Evolutionary conservation across 2,797 vertebrate genomes (phyloP), one percentile per base, ranked within the genome.

Genomic region (Limnodromus scolopaceus): DNA sequence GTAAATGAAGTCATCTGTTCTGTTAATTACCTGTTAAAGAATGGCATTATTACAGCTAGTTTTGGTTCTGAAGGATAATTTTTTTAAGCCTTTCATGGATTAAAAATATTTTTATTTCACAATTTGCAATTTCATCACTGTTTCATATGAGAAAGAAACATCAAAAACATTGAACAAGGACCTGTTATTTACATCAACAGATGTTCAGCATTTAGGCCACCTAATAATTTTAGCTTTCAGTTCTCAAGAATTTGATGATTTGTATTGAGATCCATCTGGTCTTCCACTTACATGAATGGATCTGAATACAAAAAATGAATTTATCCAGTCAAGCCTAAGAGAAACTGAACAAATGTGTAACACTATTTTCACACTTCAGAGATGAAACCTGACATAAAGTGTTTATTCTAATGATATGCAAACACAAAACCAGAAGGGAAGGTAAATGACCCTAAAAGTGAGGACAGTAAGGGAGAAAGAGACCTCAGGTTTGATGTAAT

Each of bases 131-230:
- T 98, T 97, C 72, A 95, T 89, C 93, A 96, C 43, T 69, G 63
- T 84, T 97, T 97, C 89, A 78, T 90, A 90, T 81, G 88, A 89
- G 81, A 98, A 97, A 70, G 77, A 96, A 96, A 95, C 4, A 63
- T 95, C 87, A 96, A 94, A 96, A 97, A 92, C 77, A 84, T 88
- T 94, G 86, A 92, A 95, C 46, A 61, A 94, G 87, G 86, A 96
- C 95, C 71, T 96, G 89, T 84, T 97, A 96, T 97, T 98, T 97
- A 96, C 93, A 97, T 96, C 91, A 98, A 97, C 97, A 98, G 97
- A 97, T 98, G 97, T 98, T 98, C 94, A 96, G 78, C 68, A 79
- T 97, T 98, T 96, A 97, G 93, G 78, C 89, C 92, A 95, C 77
- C 83, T 97, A 98, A 97, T 96, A 98, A 86, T 94, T 97, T 96